These are phyloP conservation scores for Epinephelus lanceolatus DNA, from an alignment of 2,113 vertebrate genomes.

Conservation along the genomic window DNA sequence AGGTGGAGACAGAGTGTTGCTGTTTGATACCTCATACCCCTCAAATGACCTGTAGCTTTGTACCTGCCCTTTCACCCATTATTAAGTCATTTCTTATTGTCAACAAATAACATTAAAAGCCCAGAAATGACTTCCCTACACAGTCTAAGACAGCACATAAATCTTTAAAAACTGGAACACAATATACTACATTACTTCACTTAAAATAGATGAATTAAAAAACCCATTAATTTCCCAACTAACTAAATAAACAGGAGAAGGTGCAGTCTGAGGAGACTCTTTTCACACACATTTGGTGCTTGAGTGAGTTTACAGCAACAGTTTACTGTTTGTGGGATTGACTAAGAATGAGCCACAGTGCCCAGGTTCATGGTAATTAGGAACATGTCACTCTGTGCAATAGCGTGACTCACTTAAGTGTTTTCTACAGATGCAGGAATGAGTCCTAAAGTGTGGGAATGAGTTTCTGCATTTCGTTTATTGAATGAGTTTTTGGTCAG, in stretches of 20 bases:
- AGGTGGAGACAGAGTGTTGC: not conserved
- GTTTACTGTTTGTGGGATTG: not conserved
- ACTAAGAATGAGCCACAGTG: not conserved
- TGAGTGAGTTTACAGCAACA: not conserved
- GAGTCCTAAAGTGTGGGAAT: too few species aligned
- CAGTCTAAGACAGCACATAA: not conserved
- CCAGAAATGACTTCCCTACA: not conserved
- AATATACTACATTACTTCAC: not conserved
- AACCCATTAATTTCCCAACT: too few species aligned
- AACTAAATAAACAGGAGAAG: not conserved
- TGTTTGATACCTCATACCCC: not conserved
- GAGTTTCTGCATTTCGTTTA: too few species aligned
- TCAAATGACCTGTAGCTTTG: not conserved
- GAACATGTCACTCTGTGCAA: not conserved
- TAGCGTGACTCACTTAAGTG: not conserved
- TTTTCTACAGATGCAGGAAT: not conserved
- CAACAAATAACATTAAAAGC: constrained; percentile 21
- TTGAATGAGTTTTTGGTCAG: too few species aligned
- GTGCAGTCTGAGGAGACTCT: not conserved
- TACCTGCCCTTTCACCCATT: not conserved
- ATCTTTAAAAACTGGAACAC: constrained; percentile 7
- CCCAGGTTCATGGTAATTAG: not conserved
- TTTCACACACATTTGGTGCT: not conserved
- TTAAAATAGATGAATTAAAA: not conserved
- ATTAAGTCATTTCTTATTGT: not conserved